Base-by-base conservation (phyloP, 1,140 invertebrate genomes). In the Scaptomyza graminum region DNA sequence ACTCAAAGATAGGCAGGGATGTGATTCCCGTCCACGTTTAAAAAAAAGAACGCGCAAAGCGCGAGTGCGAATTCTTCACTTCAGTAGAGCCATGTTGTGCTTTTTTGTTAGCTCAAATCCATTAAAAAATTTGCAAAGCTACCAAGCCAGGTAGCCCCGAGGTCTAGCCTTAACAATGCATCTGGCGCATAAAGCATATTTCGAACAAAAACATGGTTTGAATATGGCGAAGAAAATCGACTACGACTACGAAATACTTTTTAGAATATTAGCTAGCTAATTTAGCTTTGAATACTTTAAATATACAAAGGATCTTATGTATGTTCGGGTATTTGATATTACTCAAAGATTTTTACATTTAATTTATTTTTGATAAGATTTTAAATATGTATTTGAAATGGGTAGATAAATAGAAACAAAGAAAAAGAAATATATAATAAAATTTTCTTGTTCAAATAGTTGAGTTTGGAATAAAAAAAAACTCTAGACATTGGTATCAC, bases 41-140 rank as follows among this genome's bases (percentile, higher is more conserved):
- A 78, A 85, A 34, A 78, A 85, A 70, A 62, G 34, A 54, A 54
- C 69, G 62, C 62, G 64, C 44, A 76, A 76, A 81, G 73, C 78
- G 76, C 64, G 84, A 90, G 90, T 90, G 90, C 82, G 89, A 90
- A 90, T 90, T 90, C 81, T 90, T 90, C 89, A 90, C 89, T 90
- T 90, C 83, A 9, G 83, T 76, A 88, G 76, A 79, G 76, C 75
- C 66, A 64, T 71, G 76, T 68, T 79, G 49, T 76, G 72, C 16
- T 51, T 66, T 56, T 66, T 76, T 87, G 78, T 71, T 66, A 39
- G 37, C 65, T 16, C 51, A 63, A 81, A 88, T 83, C 83, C 83
- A 88, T 88, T 88, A 88, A 88, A 88, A 88, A 88, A 88, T 89
- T 73, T 67, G 74, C 76, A 69, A 87, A 74, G 78, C 79, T 79